phyloP scores from a whole-genome alignment of 2,797 vertebrate species.

The Columba guinea region DNA sequence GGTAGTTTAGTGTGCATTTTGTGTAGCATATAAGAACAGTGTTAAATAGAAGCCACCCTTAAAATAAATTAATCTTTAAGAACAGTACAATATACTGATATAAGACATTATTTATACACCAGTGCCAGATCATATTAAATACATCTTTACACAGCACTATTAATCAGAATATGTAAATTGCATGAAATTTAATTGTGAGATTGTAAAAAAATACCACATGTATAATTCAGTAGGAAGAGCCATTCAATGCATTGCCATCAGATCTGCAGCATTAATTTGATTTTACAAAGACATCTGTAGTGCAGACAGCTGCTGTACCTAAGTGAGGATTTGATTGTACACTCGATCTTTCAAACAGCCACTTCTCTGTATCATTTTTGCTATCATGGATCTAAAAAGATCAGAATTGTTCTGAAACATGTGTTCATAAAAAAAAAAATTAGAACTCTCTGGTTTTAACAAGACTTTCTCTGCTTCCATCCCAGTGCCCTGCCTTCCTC shows the following conservation, averaged over 20 bases:
- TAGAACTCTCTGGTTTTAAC: not conserved
- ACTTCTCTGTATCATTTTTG: not conserved
- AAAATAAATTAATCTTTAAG: conserved; percentile 16
- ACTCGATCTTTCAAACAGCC: conserved; percentile 30
- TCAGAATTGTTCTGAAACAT: not conserved
- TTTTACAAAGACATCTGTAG: conserved; percentile 54
- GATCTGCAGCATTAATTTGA: conserved; percentile 37
- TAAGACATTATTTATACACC: conserved; percentile 28
- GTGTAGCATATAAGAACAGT: not conserved
- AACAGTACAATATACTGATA: not conserved
- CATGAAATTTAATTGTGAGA: conserved; percentile 44
- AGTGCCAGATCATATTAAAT: conserved; percentile 32
- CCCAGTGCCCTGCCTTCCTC: not conserved
- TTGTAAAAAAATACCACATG: conserved; percentile 19
- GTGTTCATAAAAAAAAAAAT: not conserved
- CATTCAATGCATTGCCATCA: conserved; percentile 33
- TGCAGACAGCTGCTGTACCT: conserved; percentile 60
- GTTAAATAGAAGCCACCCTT: not conserved
- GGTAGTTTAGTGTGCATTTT: not conserved
- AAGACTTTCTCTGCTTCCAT: not conserved
- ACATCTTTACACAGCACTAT: conserved; percentile 38
- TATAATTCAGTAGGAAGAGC: conserved; percentile 57
- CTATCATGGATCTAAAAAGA: not conserved
- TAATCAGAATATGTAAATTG: conserved; percentile 56
- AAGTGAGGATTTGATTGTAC: conserved; percentile 39